Percentiles rank a stretch among this genome's conserved stretches.
Evolutionary conservation across 1,140 invertebrate species (phyloP).

Genomic region (Wiebesia pumilae): DNA sequence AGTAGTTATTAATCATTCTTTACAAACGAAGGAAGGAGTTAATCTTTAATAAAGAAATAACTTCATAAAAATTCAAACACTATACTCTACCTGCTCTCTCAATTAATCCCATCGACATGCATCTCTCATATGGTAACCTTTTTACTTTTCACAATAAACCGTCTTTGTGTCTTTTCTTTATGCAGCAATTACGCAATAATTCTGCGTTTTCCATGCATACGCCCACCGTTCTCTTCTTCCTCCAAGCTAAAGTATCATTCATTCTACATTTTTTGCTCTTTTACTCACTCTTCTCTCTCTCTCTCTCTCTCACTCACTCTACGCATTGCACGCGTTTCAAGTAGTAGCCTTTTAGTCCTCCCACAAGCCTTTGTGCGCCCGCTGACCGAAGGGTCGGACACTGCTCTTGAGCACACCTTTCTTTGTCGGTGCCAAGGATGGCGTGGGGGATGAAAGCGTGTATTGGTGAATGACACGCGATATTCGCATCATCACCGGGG

Average conservation of each 20-base stretch:
- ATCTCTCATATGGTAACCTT: not conserved
- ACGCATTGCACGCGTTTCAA: slow-evolving; percentile 19
- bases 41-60: slow-evolving; percentile 16
- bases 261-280: not conserved
- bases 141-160: not conserved
- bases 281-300: not conserved
- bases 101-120: slow-evolving; percentile 26
- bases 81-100: not conserved
- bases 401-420: slow-evolving; percentile 30
- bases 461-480: slow-evolving; percentile 71
- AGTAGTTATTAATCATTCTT: not conserved
- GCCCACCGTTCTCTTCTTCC: not conserved
- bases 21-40: not conserved
- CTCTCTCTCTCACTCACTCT: too few relatives aligned
- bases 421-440: slow-evolving; percentile 34
- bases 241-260: not conserved
- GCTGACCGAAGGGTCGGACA: slow-evolving; percentile 36
- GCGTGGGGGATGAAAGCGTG: slow-evolving; percentile 50
- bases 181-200: slow-evolving; percentile 37
- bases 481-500: slow-evolving; percentile 69
- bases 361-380: slow-evolving; percentile 37
- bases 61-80: slow-evolving; percentile 12
- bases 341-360: slow-evolving; percentile 43
- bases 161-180: slow-evolving; percentile 14
- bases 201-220: slow-evolving; percentile 30